phyloP scores from a whole-genome alignment of 2,888 invertebrate species.

The Axea sp. region DNA sequence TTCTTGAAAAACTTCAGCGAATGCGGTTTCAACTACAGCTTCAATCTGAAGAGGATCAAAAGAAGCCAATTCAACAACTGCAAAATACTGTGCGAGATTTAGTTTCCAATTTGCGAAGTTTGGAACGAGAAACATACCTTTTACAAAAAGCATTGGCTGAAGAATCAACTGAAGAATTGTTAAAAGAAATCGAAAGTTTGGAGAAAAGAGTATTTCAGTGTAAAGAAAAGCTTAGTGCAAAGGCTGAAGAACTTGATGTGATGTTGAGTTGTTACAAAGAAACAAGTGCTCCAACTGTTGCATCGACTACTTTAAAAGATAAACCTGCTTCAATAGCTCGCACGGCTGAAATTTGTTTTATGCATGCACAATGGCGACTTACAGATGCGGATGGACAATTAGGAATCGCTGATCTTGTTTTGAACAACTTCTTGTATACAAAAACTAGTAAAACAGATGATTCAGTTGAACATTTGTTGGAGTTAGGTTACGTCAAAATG shows the following conservation, averaged over 20 bases:
- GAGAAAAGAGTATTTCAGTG: constrained; percentile 91
- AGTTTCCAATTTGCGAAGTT: constrained; percentile 88
- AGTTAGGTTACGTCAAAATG: constrained; percentile 96
- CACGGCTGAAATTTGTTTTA: constrained; percentile 97
- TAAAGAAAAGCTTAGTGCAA: constrained; percentile 91
- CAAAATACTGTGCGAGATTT: constrained; percentile 87
- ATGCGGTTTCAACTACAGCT: constrained; percentile 97
- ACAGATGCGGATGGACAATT: constrained; percentile 99
- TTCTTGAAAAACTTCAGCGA: constrained; percentile 91
- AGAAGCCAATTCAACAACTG: constrained; percentile 93
- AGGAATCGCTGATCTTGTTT: constrained; percentile 96
- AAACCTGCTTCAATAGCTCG: constrained; percentile 89
- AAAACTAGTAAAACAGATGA: constrained; percentile 98
- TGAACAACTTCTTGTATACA: constrained; percentile 98
- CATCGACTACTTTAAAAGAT: constrained; percentile 84
- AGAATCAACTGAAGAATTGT: constrained; percentile 83
- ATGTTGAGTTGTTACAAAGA: constrained; percentile 96
- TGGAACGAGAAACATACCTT: constrained; percentile 94
- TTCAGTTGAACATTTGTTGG: constrained; percentile 97
- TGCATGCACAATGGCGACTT: constrained; percentile 98
- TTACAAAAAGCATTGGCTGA: constrained; percentile 90
- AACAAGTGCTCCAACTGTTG: constrained; percentile 82
- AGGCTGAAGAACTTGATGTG: constrained; percentile 96
- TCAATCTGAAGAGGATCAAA: constrained; percentile 93
- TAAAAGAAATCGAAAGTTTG: constrained; percentile 86